A percentile compares a stretch with the other conserved stretches of the same genome.
Conservation (phyloP, 2,113 vertebrate species). For the Stegastes partitus region DNA sequence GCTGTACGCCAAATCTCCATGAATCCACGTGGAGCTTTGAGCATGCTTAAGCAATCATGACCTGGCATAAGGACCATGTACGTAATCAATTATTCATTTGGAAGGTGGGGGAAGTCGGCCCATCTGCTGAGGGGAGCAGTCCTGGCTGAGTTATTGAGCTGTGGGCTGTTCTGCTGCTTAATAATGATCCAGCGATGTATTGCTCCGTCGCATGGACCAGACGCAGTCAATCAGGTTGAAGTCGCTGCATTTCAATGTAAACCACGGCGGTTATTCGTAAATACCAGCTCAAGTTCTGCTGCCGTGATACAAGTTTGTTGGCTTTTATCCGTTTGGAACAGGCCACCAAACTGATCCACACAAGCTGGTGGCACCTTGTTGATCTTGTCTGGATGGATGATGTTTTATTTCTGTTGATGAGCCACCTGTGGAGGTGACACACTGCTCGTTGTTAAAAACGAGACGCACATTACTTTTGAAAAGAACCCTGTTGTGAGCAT, state of each 20-base stretch:
- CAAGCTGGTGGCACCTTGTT: background rate
- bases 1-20: slow-evolving; percentile 25
- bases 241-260: slow-evolving; percentile 33
- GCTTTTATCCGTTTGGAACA: too few relatives aligned
- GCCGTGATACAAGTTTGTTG: background rate
- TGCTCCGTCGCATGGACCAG: slow-evolving; percentile 37
- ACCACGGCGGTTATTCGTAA: slow-evolving; percentile 21
- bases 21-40: slow-evolving; percentile 60
- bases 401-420: background rate
- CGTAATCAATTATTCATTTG: slow-evolving; percentile 77
- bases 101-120: slow-evolving; percentile 57
- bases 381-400: background rate
- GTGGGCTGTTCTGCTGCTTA: slow-evolving; percentile 51
- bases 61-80: slow-evolving; percentile 77
- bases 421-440: background rate
- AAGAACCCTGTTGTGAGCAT: too few relatives aligned
- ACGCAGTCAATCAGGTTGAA: slow-evolving; percentile 36
- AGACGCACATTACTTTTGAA: too few relatives aligned
- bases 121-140: slow-evolving; percentile 78
- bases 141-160: slow-evolving; percentile 75
- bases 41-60: slow-evolving; percentile 77
- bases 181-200: slow-evolving; percentile 52
- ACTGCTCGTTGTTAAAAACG: background rate
- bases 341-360: background rate
- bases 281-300: slow-evolving; percentile 26